A percentile compares a stretch with the other conserved stretches of the same genome.
Conservation (phyloP, 2,888 invertebrate genomes). For the Hypselothyrea guttata region DNA sequence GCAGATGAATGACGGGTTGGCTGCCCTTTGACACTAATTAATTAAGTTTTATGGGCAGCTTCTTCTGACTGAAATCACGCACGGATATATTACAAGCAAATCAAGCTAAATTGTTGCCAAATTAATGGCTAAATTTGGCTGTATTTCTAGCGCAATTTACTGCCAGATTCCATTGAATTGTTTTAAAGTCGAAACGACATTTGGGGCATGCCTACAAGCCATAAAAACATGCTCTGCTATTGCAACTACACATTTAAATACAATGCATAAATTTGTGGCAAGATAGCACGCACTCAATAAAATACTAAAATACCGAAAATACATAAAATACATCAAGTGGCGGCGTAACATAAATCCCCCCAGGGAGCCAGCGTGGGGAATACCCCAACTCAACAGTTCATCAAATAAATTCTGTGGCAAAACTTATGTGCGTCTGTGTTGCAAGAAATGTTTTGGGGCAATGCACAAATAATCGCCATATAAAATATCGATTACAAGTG, state of each 20-base stretch:
- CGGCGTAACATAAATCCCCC: constrained; percentile 56
- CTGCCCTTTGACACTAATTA: constrained; percentile 66
- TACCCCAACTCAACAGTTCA: constrained; percentile 39
- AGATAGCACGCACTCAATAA: constrained; percentile 47
- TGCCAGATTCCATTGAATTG: constrained; percentile 8
- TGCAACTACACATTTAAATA: constrained; percentile 28
- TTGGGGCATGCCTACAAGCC: background rate
- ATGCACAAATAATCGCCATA: constrained; percentile 40
- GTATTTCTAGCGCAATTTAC: constrained; percentile 1
- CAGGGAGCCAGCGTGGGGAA: constrained; percentile 8
- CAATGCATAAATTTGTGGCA: constrained; percentile 49
- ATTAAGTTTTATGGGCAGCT: constrained; percentile 59
- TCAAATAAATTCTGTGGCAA: constrained; percentile 51
- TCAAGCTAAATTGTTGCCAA: background rate
- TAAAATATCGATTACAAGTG: constrained; percentile 58
- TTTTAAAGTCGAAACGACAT: background rate
- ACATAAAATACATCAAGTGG: constrained; percentile 59
- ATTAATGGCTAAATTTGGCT: background rate
- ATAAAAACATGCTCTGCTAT: constrained; percentile 24
- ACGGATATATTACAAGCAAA: constrained; percentile 2
- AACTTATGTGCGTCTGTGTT: background rate
- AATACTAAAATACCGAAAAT: too few relatives aligned
- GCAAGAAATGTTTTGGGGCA: background rate
- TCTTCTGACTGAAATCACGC: constrained; percentile 9
- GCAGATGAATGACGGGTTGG: constrained; percentile 5